Conservation (phyloP, 2,113 vertebrate genomes). For the Pardalotus punctatus region DNA sequence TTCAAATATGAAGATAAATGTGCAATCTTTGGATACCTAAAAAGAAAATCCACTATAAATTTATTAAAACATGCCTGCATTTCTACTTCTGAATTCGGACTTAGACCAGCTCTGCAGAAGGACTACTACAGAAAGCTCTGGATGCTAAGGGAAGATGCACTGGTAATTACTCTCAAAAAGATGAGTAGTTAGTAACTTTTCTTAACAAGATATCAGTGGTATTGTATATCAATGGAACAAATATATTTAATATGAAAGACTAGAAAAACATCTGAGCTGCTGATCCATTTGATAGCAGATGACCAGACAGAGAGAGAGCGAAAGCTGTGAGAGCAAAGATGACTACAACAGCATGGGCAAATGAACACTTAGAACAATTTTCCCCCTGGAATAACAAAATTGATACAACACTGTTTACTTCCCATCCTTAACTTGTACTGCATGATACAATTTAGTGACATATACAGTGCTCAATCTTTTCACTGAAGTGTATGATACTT, state of each 20-base stretch:
- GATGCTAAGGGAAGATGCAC: fast-evolving
- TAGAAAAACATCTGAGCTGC: background rate
- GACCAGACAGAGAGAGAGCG: background rate
- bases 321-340: background rate
- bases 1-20: background rate
- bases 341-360: background rate
- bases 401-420: background rate
- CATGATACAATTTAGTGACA: background rate
- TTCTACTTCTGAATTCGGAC: background rate
- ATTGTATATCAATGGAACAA: background rate
- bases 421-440: background rate
- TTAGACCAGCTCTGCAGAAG: background rate
- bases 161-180: background rate
- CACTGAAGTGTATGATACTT: background rate
- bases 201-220: background rate
- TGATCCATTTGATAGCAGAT: background rate
- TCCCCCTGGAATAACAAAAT: background rate
- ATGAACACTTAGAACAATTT: background rate
- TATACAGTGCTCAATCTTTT: background rate
- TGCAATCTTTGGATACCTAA: background rate
- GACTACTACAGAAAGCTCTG: background rate
- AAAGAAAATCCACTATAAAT: background rate
- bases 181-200: background rate
- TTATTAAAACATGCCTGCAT: background rate
- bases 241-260: background rate